Evolutionary conservation across 2,113 vertebrate genomes (phyloP), one percentile per base, ranked within the genome.

Genomic region (Gasterosteus nipponicus): DNA sequence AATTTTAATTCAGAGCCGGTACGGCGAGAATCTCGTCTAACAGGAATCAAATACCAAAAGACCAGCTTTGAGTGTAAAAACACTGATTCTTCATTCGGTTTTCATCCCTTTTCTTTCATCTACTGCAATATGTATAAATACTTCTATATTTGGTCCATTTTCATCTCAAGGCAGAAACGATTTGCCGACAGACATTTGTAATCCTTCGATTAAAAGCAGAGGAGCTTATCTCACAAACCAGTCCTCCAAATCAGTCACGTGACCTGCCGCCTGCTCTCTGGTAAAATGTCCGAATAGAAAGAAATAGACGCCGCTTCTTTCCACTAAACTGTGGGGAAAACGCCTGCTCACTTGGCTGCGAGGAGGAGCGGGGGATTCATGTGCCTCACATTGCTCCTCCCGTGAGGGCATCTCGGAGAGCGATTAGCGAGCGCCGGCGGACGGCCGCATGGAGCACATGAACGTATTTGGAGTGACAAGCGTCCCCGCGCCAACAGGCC

Each of bases 181-280:
- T 87, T 86, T 75, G 26, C 68, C 63, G 70, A 67, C 56, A 78
- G 72, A 33, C 58, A 66, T 80, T 73, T 86, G 87, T 88, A 87
- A 91, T 91, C 80, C 81, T 56, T 77, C 35, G 46, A 89, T 87
- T 82, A 88, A 81, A 80, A 79, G 58, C 47, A 73, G 53, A 62
- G 57, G 64, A 62, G 72, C 76, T 84, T 90, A 90, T 89, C 83
- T 77, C 82, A 41, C 44, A 60, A 74, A 89, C 72, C 86, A 86
- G 81, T 69, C 76, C 54, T 80, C 69, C 58, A 57, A 83, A 80
- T 83, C 80, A 73, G 76, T 80, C 73, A 73, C 49, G 79, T 35
- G 4, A 78, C 80, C 62, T 69, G 62, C 78, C 63, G 51, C 49
- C 54, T 51, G 77, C 65, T 58, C 64, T n/a, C 54, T n/a, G 62